Evolutionary conservation across 2,888 invertebrate genomes (phyloP).

Genomic region (Drosophila imparisetae): DNA sequence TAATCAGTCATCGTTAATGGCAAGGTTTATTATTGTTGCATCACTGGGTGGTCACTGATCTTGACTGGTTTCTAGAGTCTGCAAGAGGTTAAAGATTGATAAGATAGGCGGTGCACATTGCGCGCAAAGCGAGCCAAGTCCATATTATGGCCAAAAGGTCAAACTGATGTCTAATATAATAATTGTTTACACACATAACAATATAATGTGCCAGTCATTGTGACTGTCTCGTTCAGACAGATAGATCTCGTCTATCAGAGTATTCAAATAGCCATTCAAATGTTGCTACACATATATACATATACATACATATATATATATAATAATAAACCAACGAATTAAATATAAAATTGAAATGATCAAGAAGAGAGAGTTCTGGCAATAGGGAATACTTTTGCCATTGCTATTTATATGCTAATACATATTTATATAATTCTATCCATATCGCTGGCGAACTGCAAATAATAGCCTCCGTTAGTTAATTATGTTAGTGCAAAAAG

Average conservation of each 20-base stretch:
- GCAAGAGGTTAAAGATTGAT: constrained; percentile 26
- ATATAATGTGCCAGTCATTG: constrained; percentile 29
- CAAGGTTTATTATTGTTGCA: constrained; percentile 34
- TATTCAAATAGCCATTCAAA: background rate
- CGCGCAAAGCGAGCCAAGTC: background rate
- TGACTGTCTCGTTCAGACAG: constrained; percentile 15
- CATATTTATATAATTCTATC: background rate
- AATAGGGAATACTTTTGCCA: background rate
- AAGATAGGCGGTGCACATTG: background rate
- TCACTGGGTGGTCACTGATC: constrained; percentile 47
- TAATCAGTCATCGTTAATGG: constrained; percentile 67
- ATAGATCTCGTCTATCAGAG: background rate
- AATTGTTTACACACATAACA: background rate
- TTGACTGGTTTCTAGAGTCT: constrained; percentile 17
- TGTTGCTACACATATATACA: background rate
- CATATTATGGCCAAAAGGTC: constrained; percentile 2
- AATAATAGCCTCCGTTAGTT: background rate
- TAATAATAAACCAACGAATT: background rate
- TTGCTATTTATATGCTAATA: background rate
- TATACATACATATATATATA: no score
- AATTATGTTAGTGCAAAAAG: background rate
- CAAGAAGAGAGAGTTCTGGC: background rate
- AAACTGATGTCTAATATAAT: background rate
- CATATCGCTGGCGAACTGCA: background rate
- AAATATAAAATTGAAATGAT: background rate